Conservation (phyloP, 2,888 invertebrate species). For the Periphyllus acericola region DNA sequence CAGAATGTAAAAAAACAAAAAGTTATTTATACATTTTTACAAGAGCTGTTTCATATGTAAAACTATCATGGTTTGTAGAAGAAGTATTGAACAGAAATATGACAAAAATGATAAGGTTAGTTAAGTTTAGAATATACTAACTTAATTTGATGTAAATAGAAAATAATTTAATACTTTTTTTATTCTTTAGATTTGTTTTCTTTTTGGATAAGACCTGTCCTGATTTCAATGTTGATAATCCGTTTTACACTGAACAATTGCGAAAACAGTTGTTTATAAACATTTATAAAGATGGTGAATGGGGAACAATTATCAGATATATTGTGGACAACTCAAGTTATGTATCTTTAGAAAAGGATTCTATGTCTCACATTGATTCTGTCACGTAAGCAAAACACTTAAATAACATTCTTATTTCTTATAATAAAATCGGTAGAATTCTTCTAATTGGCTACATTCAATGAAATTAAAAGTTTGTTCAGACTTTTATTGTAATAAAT, state of each 20-base stretch:
- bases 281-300: constrained; percentile 75
- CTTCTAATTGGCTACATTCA: too few species aligned
- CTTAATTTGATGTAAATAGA: too few species aligned
- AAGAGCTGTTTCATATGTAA: background rate
- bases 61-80: constrained; percentile 17
- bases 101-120: constrained; percentile 29
- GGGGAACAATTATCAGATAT: constrained; percentile 73
- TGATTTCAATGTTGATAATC: constrained; percentile 72
- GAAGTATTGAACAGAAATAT: constrained; percentile 13
- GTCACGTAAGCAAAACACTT: background rate
- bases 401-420: background rate
- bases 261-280: constrained; percentile 83
- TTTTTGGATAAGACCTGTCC: constrained; percentile 73
- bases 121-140: background rate
- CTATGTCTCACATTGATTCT: background rate
- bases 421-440: too few species aligned
- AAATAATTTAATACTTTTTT: background rate
- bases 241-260: constrained; percentile 69
- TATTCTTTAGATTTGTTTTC: constrained; percentile 70
- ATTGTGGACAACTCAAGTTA: constrained; percentile 14
- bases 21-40: constrained; percentile 31
- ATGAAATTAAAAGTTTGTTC: too few species aligned
- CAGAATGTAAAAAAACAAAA: constrained; percentile 18
- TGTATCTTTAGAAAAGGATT: background rate
- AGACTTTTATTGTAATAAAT: too few species aligned